A percentile compares a stretch with the other conserved stretches of the same genome.
These are phyloP conservation scores for Thinocorus orbignyianus DNA, from an alignment of 2,113 vertebrate genomes.

Conservation along the genomic window DNA sequence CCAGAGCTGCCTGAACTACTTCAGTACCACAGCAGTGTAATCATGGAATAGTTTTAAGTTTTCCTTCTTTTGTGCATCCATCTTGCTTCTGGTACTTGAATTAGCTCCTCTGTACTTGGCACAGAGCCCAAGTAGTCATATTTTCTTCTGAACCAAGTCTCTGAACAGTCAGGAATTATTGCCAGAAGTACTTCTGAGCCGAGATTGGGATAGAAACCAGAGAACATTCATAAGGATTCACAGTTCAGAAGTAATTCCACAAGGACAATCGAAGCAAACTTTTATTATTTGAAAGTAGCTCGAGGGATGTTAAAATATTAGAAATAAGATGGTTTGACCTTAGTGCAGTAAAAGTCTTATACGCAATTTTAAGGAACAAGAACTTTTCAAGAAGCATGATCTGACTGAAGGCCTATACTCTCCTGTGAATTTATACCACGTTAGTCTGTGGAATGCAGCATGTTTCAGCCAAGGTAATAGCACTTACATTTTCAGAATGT, in stretches of 20 bases:
- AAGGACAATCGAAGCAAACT: background rate
- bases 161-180: background rate
- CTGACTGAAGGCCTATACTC: background rate
- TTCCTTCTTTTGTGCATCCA: background rate
- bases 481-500: background rate
- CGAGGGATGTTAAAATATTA: background rate
- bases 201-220: background rate
- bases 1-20: background rate
- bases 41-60: background rate
- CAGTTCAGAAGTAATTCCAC: background rate
- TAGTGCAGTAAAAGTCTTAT: background rate
- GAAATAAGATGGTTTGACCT: background rate
- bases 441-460: background rate
- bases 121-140: background rate
- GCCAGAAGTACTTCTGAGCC: background rate
- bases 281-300: slow-evolving; percentile 6
- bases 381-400: background rate
- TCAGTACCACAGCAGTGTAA: background rate
- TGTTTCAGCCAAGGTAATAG: background rate
- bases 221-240: background rate
- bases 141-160: background rate
- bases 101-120: background rate
- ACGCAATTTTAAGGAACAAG: background rate
- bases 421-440: background rate
- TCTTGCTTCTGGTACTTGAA: background rate